Conservation (phyloP, 2,888 invertebrate genomes). For the Clostera curtula region DNA sequence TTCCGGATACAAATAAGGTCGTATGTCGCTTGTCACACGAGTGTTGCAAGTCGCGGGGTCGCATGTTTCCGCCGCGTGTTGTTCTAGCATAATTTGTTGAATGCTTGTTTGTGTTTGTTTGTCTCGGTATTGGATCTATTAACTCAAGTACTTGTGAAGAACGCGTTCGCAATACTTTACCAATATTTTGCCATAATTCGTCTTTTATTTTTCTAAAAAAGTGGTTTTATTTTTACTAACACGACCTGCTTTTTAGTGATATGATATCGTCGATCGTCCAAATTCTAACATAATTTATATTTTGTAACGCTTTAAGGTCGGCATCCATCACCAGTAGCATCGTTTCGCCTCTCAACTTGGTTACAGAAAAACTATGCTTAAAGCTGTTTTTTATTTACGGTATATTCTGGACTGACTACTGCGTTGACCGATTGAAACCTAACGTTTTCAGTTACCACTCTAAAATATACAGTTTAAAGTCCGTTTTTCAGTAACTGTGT, state of each 20-base stretch:
- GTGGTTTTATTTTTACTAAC: constrained; percentile 43
- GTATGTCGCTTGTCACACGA: constrained; percentile 8
- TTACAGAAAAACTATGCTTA: no score
- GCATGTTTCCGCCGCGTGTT: constrained; percentile 26
- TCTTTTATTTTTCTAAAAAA: constrained; percentile 38
- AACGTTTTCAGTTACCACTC: no score
- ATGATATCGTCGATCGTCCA: constrained; percentile 27
- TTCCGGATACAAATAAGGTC: no score
- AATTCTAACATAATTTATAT: constrained; percentile 54
- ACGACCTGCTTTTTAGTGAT: constrained; percentile 26
- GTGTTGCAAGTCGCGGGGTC: constrained; percentile 17
- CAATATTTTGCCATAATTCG: constrained; percentile 70
- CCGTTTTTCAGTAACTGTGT: no score
- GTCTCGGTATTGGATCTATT: constrained; percentile 43
- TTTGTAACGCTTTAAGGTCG: no score
- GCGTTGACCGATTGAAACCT: no score
- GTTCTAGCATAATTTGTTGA: constrained; percentile 42
- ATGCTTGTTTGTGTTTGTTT: constrained; percentile 39
- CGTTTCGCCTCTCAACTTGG: no score
- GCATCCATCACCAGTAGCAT: no score
- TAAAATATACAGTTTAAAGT: no score
- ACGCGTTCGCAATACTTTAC: constrained; percentile 53
- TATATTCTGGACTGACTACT: no score
- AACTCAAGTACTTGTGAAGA: constrained; percentile 51
- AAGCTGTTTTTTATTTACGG: no score